Conservation (phyloP, 2,113 vertebrate species). For the Onychorhynchus coronatus region DNA sequence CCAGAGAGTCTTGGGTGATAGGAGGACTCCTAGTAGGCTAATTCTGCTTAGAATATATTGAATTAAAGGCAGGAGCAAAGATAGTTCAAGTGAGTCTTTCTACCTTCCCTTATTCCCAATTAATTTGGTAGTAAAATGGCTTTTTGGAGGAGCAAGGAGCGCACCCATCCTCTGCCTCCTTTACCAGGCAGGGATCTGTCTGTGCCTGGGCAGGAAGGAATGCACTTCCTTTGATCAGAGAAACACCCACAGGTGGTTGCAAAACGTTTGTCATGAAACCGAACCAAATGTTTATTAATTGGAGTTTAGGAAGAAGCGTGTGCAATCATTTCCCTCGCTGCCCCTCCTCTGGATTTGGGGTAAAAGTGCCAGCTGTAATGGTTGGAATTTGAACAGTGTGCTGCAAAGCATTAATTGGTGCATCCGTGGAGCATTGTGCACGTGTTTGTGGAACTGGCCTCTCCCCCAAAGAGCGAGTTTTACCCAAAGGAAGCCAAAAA, state of each 20-base stretch:
- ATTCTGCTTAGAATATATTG: neutral
- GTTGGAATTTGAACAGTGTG: neutral
- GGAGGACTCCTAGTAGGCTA: neutral
- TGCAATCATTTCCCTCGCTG: neutral
- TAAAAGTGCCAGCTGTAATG: neutral
- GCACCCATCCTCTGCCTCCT: neutral
- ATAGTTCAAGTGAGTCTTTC: neutral
- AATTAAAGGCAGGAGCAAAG: neutral
- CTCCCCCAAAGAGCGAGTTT: neutral
- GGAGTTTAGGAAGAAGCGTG: neutral
- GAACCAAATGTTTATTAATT: neutral
- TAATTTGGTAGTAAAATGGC: neutral
- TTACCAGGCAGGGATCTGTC: neutral
- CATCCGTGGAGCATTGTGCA: accelerated
- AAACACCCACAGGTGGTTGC: neutral
- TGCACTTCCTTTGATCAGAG: neutral
- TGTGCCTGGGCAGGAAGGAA: neutral
- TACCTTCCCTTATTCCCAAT: neutral
- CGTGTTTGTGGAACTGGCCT: neutral
- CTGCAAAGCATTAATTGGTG: neutral
- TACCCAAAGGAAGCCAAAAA: neutral
- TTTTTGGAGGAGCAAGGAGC: neutral
- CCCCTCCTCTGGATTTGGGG: neutral
- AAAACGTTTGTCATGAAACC: neutral
- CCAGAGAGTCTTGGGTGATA: neutral